phyloP scores from a whole-genome alignment of 2,888 invertebrate species.

The Nemotelus pantherinus region DNA sequence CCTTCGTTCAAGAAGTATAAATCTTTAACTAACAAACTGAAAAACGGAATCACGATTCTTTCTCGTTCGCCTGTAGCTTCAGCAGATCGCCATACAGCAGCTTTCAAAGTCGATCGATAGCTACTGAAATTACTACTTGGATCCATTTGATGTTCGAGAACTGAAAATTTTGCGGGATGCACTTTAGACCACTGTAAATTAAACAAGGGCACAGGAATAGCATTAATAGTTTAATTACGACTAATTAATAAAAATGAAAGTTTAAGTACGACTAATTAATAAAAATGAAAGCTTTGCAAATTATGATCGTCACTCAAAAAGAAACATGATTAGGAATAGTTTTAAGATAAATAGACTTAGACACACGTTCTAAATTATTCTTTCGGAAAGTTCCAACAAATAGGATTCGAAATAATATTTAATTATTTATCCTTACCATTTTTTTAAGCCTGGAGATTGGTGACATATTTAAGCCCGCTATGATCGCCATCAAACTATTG shows the following conservation, averaged over 20 bases:
- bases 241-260: no score
- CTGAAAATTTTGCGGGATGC: slow-evolving; percentile 83
- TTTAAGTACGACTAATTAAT: no score
- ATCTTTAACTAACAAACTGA: slow-evolving; percentile 88
- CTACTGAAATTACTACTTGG: slow-evolving; percentile 89
- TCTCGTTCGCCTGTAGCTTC: slow-evolving; percentile 79
- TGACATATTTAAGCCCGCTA: slow-evolving; percentile 94
- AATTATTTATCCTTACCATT: slow-evolving; percentile 74
- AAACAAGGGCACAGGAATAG: no score
- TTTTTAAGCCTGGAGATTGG: slow-evolving; percentile 93
- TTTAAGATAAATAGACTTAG: no score
- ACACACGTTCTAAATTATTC: no score
- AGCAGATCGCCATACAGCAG: slow-evolving; percentile 83
- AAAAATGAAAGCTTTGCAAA: background rate
- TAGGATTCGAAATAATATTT: no score
- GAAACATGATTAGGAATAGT: no score
- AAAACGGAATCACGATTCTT: slow-evolving; percentile 89
- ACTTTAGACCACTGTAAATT: slow-evolving; percentile 83
- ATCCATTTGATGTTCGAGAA: slow-evolving; percentile 89
- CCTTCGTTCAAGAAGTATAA: slow-evolving; percentile 88
- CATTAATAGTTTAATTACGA: no score
- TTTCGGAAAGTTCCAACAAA: no score
- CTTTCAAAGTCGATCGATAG: slow-evolving; percentile 87
- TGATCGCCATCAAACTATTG: slow-evolving; percentile 97
- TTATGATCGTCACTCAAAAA: background rate